Percentiles rank a stretch among this genome's conserved stretches.
Evolutionary conservation across 2,888 invertebrate genomes (phyloP).

Genomic region (Baronia brevicornis): DNA sequence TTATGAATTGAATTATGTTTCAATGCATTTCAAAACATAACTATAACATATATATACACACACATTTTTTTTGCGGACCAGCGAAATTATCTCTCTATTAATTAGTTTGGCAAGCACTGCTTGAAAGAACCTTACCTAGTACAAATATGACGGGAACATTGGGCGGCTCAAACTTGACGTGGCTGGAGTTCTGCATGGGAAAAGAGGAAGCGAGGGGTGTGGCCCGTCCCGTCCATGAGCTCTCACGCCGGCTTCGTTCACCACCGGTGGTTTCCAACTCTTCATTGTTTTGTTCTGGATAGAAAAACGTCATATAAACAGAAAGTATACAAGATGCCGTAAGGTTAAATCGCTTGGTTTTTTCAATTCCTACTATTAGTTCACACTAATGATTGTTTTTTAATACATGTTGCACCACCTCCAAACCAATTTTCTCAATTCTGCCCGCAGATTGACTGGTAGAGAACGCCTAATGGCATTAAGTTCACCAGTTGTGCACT

Average conservation of each 20-base stretch:
- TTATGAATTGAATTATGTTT: too few species aligned
- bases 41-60: too few species aligned
- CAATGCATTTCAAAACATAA: background rate
- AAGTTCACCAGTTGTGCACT: too few species aligned
- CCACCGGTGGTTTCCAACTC: slow-evolving; percentile 61
- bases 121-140: slow-evolving; percentile 80
- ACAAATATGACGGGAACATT: slow-evolving; percentile 93
- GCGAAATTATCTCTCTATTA: too few species aligned
- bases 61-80: too few species aligned
- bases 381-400: too few species aligned
- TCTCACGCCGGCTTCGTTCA: slow-evolving; percentile 49
- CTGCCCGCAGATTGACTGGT: too few species aligned
- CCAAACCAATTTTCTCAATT: too few species aligned
- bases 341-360: too few species aligned
- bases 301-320: background rate
- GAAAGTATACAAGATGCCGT: background rate
- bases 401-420: too few species aligned
- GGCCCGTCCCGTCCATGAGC: slow-evolving; percentile 73
- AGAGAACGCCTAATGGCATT: too few species aligned
- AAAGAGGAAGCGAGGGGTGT: slow-evolving; percentile 83
- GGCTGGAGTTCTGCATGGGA: slow-evolving; percentile 86
- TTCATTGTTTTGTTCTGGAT: slow-evolving; percentile 85
- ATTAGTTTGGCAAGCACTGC: background rate
- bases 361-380: too few species aligned
- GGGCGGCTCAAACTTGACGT: slow-evolving; percentile 89